Conservation (phyloP, 2,888 invertebrate genomes). For the Spodoptera exigua region DNA sequence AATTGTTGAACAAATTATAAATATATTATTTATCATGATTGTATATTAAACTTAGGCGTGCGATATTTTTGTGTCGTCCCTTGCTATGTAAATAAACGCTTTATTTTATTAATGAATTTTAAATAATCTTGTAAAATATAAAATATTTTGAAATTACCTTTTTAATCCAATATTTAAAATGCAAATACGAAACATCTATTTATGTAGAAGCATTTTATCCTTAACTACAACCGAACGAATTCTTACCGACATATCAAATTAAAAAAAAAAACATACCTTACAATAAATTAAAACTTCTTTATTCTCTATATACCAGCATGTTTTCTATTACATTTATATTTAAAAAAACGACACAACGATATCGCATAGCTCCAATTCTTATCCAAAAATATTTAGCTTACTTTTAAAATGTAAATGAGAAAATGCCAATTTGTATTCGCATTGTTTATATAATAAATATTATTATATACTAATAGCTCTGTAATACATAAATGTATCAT, state of each 20-base stretch:
- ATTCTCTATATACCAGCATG: no score
- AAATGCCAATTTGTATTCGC: slow-evolving; percentile 45
- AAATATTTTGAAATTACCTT: no score
- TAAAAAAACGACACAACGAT: slow-evolving; percentile 23
- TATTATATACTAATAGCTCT: slow-evolving; percentile 32
- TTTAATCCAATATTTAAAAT: no score
- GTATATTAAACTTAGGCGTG: not conserved
- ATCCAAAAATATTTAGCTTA: slow-evolving; percentile 38
- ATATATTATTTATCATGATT: slow-evolving; percentile 10
- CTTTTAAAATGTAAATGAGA: slow-evolving; percentile 24
- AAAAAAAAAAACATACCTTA: no score
- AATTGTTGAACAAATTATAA: slow-evolving; percentile 21
- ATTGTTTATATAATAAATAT: slow-evolving; percentile 20
- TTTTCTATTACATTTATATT: no score
- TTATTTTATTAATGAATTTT: no score
- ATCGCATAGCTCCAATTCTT: slow-evolving; percentile 11
- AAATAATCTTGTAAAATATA: no score
- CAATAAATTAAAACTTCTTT: no score
- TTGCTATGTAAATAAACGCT: not conserved
- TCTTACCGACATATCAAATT: no score
- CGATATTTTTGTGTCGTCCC: slow-evolving; percentile 40
- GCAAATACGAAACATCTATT: no score
- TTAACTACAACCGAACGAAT: no score
- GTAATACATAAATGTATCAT: slow-evolving; percentile 46
- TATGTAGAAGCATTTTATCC: no score